Evolutionary conservation across 2,888 invertebrate species (phyloP).

Genomic region (Ormyrus rosae): DNA sequence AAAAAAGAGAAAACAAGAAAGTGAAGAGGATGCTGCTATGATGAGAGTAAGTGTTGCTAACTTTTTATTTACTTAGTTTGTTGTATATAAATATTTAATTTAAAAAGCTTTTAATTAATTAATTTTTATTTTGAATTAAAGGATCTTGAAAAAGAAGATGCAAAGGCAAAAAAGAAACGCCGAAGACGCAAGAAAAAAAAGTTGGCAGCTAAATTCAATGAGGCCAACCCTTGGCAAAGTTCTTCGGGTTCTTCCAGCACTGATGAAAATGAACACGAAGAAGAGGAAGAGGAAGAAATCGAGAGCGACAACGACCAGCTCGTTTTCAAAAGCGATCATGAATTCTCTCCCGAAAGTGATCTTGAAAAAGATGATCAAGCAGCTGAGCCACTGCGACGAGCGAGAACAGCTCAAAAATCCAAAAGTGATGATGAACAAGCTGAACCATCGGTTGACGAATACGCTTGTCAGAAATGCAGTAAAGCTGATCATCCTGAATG

Average conservation of each 20-base stretch:
- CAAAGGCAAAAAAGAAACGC: slow-evolving; percentile 59
- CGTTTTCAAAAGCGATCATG: slow-evolving; percentile 89
- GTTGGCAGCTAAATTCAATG: slow-evolving; percentile 75
- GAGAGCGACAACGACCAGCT: slow-evolving; percentile 74
- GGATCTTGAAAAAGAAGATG: slow-evolving; percentile 54
- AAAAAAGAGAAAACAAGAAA: slow-evolving; percentile 65
- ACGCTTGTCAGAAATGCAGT: slow-evolving; percentile 92
- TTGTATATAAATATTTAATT: too few species aligned
- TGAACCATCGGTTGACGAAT: slow-evolving; percentile 80
- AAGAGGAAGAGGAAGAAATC: slow-evolving; percentile 76
- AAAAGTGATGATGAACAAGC: slow-evolving; percentile 72
- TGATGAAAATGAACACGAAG: slow-evolving; percentile 74
- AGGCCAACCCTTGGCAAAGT: slow-evolving; percentile 79
- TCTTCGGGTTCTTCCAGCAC: slow-evolving; percentile 78
- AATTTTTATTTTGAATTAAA: slow-evolving; percentile 15
- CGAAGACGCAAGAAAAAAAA: slow-evolving; percentile 72
- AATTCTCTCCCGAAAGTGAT: slow-evolving; percentile 95
- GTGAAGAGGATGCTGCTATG: slow-evolving; percentile 56
- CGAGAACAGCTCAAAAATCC: slow-evolving; percentile 89
- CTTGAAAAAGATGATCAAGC: slow-evolving; percentile 83
- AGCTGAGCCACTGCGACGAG: slow-evolving; percentile 85
- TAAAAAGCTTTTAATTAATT: too few species aligned
- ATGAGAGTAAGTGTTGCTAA: slow-evolving; percentile 58
- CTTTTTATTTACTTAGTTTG: too few species aligned
- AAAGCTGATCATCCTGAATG: slow-evolving; percentile 97